Evolutionary conservation across 2,888 invertebrate species (phyloP).

Genomic region (Mamestra brassicae): DNA sequence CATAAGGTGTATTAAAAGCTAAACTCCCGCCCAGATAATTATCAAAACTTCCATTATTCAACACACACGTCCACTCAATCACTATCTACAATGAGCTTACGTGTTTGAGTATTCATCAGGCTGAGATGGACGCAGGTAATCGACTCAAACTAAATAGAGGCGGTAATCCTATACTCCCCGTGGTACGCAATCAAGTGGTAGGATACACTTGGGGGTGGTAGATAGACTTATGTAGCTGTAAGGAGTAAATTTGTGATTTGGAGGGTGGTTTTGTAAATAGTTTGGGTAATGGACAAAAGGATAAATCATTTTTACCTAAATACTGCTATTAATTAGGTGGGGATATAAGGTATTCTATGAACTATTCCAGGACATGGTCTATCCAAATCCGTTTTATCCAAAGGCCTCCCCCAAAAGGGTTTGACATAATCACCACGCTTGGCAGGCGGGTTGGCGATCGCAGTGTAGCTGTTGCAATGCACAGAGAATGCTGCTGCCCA

Average conservation of each 20-base stretch:
- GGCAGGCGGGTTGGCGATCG: too few relatives aligned
- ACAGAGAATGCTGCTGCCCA: too few relatives aligned
- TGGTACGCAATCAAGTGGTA: constrained; percentile 48
- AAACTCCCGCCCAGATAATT: not conserved
- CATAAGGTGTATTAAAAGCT: not conserved
- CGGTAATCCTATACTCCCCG: constrained; percentile 43
- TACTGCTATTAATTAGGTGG: too few relatives aligned
- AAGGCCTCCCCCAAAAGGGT: too few relatives aligned
- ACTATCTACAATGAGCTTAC: constrained; percentile 8
- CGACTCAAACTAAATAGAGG: constrained; percentile 40
- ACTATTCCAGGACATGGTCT: too few relatives aligned
- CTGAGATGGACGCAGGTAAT: constrained; percentile 39
- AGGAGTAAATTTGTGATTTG: not conserved
- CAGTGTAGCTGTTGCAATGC: too few relatives aligned
- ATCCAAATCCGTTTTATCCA: too few relatives aligned
- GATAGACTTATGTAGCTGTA: not conserved
- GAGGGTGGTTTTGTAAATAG: not conserved
- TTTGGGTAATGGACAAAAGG: too few relatives aligned
- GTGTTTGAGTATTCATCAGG: constrained; percentile 27
- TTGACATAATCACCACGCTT: too few relatives aligned
- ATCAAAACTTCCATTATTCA: constrained; percentile 25
- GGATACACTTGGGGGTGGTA: constrained; percentile 14
- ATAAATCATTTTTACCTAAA: too few relatives aligned
- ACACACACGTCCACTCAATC: constrained; percentile 7
- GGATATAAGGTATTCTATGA: too few relatives aligned